Evolutionary conservation across 1,140 invertebrate genomes (phyloP).

Genomic region (Papilio dardanus): DNA sequence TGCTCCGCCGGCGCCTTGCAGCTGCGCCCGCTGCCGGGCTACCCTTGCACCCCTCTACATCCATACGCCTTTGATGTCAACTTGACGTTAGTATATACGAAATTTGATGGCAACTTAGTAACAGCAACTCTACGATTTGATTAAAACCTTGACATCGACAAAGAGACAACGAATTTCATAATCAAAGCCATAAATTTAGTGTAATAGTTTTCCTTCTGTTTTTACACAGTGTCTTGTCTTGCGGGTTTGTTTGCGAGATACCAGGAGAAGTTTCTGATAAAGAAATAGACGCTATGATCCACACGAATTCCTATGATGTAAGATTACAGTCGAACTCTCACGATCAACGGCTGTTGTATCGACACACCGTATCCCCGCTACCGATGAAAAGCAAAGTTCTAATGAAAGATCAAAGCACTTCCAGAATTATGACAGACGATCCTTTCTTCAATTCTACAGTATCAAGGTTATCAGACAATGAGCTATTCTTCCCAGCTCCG

Average conservation of each 20-base stretch:
- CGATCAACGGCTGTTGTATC: slow-evolving; percentile 67
- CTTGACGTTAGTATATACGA: slow-evolving; percentile 67
- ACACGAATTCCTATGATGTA: slow-evolving; percentile 82
- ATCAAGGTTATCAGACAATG: slow-evolving; percentile 81
- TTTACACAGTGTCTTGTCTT: slow-evolving; percentile 77
- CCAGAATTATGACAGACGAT: slow-evolving; percentile 83
- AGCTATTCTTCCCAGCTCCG: slow-evolving; percentile 85
- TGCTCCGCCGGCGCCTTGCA: slow-evolving; percentile 77
- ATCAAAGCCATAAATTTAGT: neutral
- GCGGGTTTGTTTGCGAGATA: slow-evolving; percentile 84
- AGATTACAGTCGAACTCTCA: slow-evolving; percentile 76
- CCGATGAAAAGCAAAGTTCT: slow-evolving; percentile 71
- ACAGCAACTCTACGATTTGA: no score
- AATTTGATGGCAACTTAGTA: neutral
- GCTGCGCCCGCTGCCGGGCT: slow-evolving; percentile 80
- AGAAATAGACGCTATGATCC: slow-evolving; percentile 77
- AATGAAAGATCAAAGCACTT: slow-evolving; percentile 81
- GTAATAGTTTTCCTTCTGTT: slow-evolving; percentile 4
- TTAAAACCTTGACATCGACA: no score
- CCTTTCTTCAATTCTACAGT: slow-evolving; percentile 83
- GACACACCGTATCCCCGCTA: slow-evolving; percentile 61
- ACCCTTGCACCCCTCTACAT: slow-evolving; percentile 81
- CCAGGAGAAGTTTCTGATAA: slow-evolving; percentile 70
- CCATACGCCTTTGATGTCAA: slow-evolving; percentile 74
- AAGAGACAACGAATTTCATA: no score